Base-by-base conservation (phyloP, 2,797 vertebrate genomes). In the Chrysolophus pictus region DNA sequence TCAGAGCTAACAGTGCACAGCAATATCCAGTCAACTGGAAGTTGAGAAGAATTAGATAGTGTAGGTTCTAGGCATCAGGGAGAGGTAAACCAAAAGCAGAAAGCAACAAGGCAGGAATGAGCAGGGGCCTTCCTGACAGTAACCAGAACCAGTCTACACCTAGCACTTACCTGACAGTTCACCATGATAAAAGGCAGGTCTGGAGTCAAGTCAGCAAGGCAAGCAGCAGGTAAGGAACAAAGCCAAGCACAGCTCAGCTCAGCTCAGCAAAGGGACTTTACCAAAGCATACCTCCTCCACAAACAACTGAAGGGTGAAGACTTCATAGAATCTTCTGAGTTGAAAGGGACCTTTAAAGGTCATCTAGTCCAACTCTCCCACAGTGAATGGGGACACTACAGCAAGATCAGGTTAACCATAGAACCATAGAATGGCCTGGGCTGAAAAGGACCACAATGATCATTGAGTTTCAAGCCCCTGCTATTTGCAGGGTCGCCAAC, bases 251-350 rank as follows among this genome's bases (percentile, higher is more conserved):
- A 41, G 22, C 21, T 10, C 7, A 23, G 7, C 41, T 42, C 41
- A 42, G 42, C 35, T 35, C 14, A 5, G 60, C 1, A 7, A 44
- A 37, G 19, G 35, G 7, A 8, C 10, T 9, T 12, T 17, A 6
- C 6, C 26, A 13, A 21, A 49, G 12, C 1, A 0, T 26, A 11
- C 2, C 0, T 60, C 6, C 15, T 17, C 39, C 41, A 0, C 19
- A 10, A 3, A 0, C 37, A 51, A 9, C 33, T 29, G 17, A 6
- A 37, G 26, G 6, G 9, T 1, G 3, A 10, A 67, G 11, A 14
- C 47, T 26, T 49, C 47, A 24, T 8, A 49, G 47, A 49, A 49
- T 49, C 47, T 49, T 49, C 24, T 49, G 47, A 49, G 24, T 26
- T 26, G 47, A 49, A 49, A 14, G 23, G 24, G 47, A 49, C 47